Evolutionary conservation across 2,113 vertebrate genomes (phyloP).

Genomic region (Urocynchramus pylzowi): DNA sequence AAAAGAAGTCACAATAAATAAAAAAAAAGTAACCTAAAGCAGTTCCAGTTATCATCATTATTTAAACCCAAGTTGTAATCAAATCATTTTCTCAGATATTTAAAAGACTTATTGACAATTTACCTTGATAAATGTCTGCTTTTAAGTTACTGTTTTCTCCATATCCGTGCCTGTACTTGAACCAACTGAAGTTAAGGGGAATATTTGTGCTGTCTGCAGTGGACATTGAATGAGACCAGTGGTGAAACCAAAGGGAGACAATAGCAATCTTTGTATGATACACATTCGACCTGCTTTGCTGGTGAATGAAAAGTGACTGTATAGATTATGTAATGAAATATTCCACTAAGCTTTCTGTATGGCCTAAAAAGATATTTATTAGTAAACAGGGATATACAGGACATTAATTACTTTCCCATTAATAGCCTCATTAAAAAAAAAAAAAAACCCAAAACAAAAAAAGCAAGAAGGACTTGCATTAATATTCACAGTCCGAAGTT

Average conservation of each 20-base stretch:
- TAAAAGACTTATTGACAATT: background rate
- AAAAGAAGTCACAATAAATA: background rate
- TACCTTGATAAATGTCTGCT: background rate
- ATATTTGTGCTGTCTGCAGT: background rate
- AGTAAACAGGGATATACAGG: background rate
- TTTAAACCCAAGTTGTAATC: background rate
- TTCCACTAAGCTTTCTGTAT: background rate
- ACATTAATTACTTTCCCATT: background rate
- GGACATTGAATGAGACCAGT: background rate
- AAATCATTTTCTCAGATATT: background rate
- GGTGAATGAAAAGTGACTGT: background rate
- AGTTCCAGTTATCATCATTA: background rate
- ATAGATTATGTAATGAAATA: background rate
- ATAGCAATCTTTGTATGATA: background rate
- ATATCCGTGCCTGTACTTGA: background rate
- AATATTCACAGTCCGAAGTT: background rate
- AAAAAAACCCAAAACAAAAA: background rate
- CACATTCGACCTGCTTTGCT: background rate
- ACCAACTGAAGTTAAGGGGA: background rate
- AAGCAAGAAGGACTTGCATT: background rate
- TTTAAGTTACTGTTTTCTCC: background rate
- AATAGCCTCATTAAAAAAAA: background rate
- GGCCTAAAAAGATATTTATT: background rate
- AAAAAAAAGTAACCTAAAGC: background rate
- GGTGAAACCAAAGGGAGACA: background rate